Evolutionary conservation across 2,888 invertebrate genomes (phyloP).

Genomic region (Colostygia pectinataria): DNA sequence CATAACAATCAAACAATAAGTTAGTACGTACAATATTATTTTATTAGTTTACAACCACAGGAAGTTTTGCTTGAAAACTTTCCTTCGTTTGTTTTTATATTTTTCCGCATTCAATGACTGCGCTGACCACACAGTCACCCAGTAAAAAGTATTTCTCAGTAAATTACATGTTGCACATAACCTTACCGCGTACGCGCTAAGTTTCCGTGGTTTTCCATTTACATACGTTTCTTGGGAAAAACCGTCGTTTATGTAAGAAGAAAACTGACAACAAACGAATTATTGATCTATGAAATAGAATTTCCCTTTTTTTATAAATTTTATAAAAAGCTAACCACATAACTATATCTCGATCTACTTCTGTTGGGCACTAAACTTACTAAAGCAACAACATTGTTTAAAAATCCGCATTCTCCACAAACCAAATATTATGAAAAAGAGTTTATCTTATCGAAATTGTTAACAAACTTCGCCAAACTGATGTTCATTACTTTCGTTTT

Average conservation of each 20-base stretch:
- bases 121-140: slow-evolving; percentile 8
- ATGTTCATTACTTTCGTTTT: slow-evolving; percentile 5
- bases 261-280: no score
- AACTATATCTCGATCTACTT: no score
- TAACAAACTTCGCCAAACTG: background rate
- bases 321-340: no score
- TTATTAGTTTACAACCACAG: background rate
- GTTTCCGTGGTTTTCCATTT: background rate
- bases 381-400: no score
- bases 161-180: background rate
- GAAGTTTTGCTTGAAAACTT: background rate
- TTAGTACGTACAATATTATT: no score
- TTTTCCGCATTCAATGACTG: slow-evolving; percentile 6
- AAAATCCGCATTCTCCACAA: no score
- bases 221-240: background rate
- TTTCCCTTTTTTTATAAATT: no score
- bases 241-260: background rate
- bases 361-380: no score
- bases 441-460: background rate
- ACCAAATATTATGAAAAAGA: no score
- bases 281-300: no score
- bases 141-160: slow-evolving; percentile 1
- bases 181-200: background rate
- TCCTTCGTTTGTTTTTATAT: background rate
- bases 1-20: no score